phyloP scores from a whole-genome alignment of 1,140 invertebrate genomes.

The Saccostrea echinata region DNA sequence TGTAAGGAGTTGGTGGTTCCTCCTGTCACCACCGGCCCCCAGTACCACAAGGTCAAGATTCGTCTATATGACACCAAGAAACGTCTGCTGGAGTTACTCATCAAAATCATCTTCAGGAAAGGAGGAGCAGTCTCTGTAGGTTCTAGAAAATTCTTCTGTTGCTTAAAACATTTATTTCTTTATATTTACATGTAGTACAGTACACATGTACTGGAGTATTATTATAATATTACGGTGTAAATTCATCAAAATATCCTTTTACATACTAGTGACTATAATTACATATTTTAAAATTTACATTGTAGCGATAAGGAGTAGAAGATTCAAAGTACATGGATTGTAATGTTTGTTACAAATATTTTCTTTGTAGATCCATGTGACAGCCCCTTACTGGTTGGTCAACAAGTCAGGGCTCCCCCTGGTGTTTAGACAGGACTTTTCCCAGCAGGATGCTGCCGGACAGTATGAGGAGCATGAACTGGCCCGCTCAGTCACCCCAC shows the following conservation, averaged over 20 bases:
- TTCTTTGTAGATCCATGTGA: conserved; percentile 86
- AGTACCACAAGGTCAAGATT: conserved; percentile 78
- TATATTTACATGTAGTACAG: not conserved
- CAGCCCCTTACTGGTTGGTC: conserved; percentile 95
- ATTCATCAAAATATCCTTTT: too few relatives aligned
- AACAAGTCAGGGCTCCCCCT: conserved; percentile 96
- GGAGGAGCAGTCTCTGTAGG: conserved; percentile 83
- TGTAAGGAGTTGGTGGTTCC: conserved; percentile 83
- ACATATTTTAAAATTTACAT: too few relatives aligned
- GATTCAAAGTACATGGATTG: too few relatives aligned
- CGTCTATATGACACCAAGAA: conserved; percentile 86
- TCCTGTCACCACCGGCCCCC: conserved; percentile 74
- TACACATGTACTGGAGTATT: too few relatives aligned
- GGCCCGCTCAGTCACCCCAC: conserved; percentile 93
- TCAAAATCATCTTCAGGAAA: conserved; percentile 81
- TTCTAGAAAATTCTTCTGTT: not conserved
- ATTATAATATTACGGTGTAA: too few relatives aligned
- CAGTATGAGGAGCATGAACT: conserved; percentile 97
- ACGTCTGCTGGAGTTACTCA: conserved; percentile 88
- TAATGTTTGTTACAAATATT: too few relatives aligned
- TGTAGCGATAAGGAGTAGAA: too few relatives aligned
- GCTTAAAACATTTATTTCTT: too few relatives aligned
- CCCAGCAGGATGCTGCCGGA: conserved; percentile 88
- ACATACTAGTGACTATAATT: too few relatives aligned
- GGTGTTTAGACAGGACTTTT: conserved; percentile 95